Evolutionary conservation across 2,797 vertebrate genomes (phyloP), one percentile per base, ranked within the genome.

Genomic region (Scleropages formosus): DNA sequence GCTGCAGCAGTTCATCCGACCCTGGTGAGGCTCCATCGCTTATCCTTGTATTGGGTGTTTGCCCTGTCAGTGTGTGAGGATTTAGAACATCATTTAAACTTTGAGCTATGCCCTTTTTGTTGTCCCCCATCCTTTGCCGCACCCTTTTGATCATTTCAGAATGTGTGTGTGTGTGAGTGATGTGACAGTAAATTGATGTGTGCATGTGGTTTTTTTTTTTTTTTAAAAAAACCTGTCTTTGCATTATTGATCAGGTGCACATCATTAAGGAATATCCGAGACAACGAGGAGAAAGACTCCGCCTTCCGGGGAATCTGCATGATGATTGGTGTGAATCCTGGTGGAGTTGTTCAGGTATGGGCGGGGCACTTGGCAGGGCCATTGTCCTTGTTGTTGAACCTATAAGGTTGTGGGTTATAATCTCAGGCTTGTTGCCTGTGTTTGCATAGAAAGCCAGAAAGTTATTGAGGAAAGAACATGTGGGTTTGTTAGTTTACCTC

Each of bases 251-350:
- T 73, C 51, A 94, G 93, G 93, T 94, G 93, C 80, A 94, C 93
- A 0, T 94, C 93, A 0, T 87, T 94, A 59, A 83, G 93, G 27
- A 94, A 94, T 79, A 98, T 98, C 85, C 84, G 96, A 46, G 96
- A 98, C 87, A 98, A 98, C 0, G 96, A 98, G 77, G 96, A 98
- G 86, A 98, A 98, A 83, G 96, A 98, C 82, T 98, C 96, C 0
- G 96, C 96, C 31, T 98, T 98, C 87, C 91, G 96, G 0, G 96
- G 96, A 69, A 98, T 98, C 85, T 98, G 96, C 74, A 94, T 96
- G 88, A 98, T 98, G 96, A 98, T 98, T 1, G 95, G 95, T 0
- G 96, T 95, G 75, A 98, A 97, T 80, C 96, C 95, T 0, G 94
- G 94, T 1, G 96, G 95, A 0, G 96, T 96, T 0, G 95, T 98